Conservation (phyloP, 2,113 vertebrate species). For the Falco punctatus region DNA sequence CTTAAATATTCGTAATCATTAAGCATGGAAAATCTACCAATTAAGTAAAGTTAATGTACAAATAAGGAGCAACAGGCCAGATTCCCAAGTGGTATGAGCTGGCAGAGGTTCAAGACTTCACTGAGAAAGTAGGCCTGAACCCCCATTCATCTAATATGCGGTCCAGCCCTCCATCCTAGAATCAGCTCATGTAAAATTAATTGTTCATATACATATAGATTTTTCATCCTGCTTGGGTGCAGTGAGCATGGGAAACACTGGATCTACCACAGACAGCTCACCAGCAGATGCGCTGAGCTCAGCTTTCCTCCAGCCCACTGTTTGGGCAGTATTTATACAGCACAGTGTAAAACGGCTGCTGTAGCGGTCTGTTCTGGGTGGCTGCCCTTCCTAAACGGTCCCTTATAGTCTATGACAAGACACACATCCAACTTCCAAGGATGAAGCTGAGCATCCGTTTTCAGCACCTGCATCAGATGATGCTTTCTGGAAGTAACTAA, state of each 20-base stretch:
- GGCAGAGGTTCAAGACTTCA: not conserved
- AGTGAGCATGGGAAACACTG: not conserved
- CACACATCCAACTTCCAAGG: not conserved
- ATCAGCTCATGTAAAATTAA: not conserved
- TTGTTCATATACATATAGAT: not conserved
- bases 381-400: not conserved
- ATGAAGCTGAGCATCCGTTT: not conserved
- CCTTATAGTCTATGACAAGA: not conserved
- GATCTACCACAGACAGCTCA: not conserved
- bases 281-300: not conserved
- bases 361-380: not conserved
- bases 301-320: not conserved
- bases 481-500: not conserved
- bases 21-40: not conserved
- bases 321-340: not conserved
- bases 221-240: not conserved
- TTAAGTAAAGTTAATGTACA: not conserved
- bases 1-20: slow-evolving; percentile 3
- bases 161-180: not conserved
- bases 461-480: not conserved
- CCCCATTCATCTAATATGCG: not conserved
- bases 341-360: not conserved
- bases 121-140: not conserved
- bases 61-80: not conserved
- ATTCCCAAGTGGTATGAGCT: not conserved